These are phyloP conservation scores for Lordiphosa mommai DNA, from an alignment of 1,140 invertebrate species.

Conservation along the genomic window DNA sequence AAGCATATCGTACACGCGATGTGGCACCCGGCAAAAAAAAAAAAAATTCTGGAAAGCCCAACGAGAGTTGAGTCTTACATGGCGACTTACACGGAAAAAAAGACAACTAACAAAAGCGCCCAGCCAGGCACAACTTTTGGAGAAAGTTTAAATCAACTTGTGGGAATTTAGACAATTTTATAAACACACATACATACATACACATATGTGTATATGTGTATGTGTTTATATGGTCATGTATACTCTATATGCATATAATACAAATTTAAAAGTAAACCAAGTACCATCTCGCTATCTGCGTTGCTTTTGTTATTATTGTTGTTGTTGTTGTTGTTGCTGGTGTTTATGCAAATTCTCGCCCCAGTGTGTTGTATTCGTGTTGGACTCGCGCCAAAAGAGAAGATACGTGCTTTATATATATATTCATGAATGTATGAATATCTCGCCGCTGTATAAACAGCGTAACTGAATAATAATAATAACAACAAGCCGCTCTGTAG, in stretches of 20 bases:
- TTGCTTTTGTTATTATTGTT: constrained; percentile 11
- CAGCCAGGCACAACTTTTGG: constrained; percentile 8
- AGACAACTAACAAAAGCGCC: constrained; percentile 50
- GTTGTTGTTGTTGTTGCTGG: constrained; percentile 51
- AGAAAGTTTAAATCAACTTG: constrained; percentile 75
- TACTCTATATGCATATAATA: constrained; percentile 49
- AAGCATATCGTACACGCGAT: constrained; percentile 68
- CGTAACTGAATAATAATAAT: constrained; percentile 75
- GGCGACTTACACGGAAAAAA: constrained; percentile 24
- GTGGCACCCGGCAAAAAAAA: constrained; percentile 41
- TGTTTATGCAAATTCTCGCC: constrained; percentile 70
- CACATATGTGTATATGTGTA: too few species aligned
- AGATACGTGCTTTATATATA: constrained; percentile 71
- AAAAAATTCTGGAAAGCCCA: background rate
- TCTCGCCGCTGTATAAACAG: constrained; percentile 68
- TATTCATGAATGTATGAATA: constrained; percentile 76
- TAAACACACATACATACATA: too few species aligned
- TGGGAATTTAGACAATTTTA: constrained; percentile 77
- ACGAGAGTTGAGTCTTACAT: constrained; percentile 13
- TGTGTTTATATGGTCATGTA: constrained; percentile 8
- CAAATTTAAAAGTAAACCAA: constrained; percentile 73
- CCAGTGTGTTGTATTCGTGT: constrained; percentile 44
- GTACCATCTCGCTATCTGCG: constrained; percentile 62
- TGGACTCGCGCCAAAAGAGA: constrained; percentile 59
- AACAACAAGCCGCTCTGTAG: constrained; percentile 29